Base-by-base conservation (phyloP, 92 coral and sea anemone genomes). In the Heteractis magnifica region DNA sequence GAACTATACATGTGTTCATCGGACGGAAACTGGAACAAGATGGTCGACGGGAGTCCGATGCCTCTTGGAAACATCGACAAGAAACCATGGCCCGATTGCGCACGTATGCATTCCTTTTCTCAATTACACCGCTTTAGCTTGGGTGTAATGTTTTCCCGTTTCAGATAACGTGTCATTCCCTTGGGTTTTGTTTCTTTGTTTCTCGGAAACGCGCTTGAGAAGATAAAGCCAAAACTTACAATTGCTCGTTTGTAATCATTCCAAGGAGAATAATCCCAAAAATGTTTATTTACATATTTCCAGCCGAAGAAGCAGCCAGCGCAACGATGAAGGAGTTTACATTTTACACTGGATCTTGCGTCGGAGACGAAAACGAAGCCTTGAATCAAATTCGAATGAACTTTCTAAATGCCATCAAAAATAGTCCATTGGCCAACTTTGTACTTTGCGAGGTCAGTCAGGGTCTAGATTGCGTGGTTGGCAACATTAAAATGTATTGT, bases 41-140 rank as follows among this genome's bases (percentile, higher is more conserved):
- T 94, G 86, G 71, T 89, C 1, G 77, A 77, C 41, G 87, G 88
- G 51, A 59, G 4, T 49, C 89, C 89, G 0, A 52, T 83, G 18
- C 90, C 89, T 16, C 80, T 86, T 9, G 51, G 18, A 1, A 90
- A 89, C 79, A 87, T 82, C 60, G 80, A 81, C 18, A 84, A 87
- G 59, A 91, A 88, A 26, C 99, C 99, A 0, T 96, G 99, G 99
- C 96, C 98, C 8, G 99, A 96, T 75, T 96, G 99, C 49, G 90
- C 94, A 58, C 94, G 99, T 96, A 79, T 34, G 44, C 44, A 34
- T 34, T 34, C 44, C 44, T 34, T 2, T 34, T 34, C 44, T 34
- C 44, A 34, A 34, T 2, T 26, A 34, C 1, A 34, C 3, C 44
- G 2, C 44, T 34, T 53, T 53, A 53, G 58, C 58, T 8, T 53